A percentile compares a stretch with the other conserved stretches of the same genome.
phyloP scores from a whole-genome alignment of 2,797 vertebrate genomes.

The Streptopelia turtur region DNA sequence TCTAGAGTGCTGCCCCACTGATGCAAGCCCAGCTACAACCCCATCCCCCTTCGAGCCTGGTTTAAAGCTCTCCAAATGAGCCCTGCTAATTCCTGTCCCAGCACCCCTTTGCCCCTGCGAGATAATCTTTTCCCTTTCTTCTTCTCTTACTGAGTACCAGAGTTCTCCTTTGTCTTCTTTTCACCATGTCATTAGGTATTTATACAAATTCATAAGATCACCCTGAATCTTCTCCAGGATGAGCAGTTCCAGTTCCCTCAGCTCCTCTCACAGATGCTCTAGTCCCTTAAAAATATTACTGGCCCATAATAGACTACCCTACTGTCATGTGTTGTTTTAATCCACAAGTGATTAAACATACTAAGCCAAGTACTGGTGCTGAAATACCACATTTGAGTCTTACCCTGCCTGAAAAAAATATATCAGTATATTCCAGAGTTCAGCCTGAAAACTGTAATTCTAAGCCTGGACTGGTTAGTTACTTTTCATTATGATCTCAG shows the following conservation, averaged over 20 bases:
- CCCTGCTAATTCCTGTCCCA: too few relatives aligned
- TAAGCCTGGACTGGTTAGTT: not conserved
- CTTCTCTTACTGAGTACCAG: not conserved
- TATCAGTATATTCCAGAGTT: not conserved
- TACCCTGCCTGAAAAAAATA: not conserved
- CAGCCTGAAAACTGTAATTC: not conserved
- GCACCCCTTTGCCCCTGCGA: too few relatives aligned
- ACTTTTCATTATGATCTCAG: not conserved
- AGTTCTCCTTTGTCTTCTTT: not conserved
- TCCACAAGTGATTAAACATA: not conserved
- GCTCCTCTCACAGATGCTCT: not conserved
- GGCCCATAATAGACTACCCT: not conserved
- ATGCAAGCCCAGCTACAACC: too few relatives aligned
- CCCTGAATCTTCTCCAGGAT: not conserved
- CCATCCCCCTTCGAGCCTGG: too few relatives aligned
- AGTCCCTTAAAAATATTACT: not conserved
- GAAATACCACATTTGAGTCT: not conserved
- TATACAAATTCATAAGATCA: not conserved
- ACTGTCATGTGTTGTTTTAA: not conserved
- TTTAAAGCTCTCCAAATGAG: too few relatives aligned
- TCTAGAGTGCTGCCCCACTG: too few relatives aligned
- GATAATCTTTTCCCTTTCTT: not conserved
- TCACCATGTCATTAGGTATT: accelerated
- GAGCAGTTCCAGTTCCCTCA: not conserved
- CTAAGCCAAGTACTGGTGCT: not conserved